Evolutionary conservation across 2,113 vertebrate species (phyloP).

Genomic region (Dromiciops gliroides): DNA sequence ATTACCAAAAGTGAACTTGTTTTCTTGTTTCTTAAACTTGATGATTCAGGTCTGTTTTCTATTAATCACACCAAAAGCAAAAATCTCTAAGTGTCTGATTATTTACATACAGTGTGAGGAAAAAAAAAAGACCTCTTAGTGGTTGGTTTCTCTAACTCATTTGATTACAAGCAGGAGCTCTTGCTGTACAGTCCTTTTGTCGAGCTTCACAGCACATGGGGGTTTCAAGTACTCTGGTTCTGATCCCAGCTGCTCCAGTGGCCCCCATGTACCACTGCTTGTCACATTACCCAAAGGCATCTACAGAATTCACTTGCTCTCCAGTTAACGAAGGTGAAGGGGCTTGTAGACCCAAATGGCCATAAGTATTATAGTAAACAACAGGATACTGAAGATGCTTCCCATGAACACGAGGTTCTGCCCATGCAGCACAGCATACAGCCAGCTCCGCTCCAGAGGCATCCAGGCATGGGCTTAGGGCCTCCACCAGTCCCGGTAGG

Average conservation of each 20-base stretch:
- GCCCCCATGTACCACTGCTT: not conserved
- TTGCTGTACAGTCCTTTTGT: not conserved
- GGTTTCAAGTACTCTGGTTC: conserved; percentile 21
- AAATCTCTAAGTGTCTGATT: conserved; percentile 3
- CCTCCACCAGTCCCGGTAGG: too few relatives aligned
- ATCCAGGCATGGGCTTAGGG: too few relatives aligned
- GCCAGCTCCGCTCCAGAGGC: too few relatives aligned
- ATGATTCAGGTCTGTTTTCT: conserved; percentile 29
- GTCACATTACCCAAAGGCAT: not conserved
- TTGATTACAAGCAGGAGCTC: not conserved
- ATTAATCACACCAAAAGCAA: conserved; percentile 22
- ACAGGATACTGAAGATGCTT: conserved; percentile 90
- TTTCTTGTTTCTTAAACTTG: conserved; percentile 18
- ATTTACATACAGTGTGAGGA: conserved; percentile 7
- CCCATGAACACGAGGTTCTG: conserved; percentile 90
- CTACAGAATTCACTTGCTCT: not conserved
- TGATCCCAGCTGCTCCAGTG: conserved; percentile 43
- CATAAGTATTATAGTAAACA: conserved; percentile 91
- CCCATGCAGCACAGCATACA: too few relatives aligned
- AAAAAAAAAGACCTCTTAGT: not conserved
- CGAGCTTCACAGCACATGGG: conserved; percentile 27
- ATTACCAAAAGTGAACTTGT: not conserved
- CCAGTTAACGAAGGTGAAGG: conserved; percentile 87
- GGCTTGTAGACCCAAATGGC: conserved; percentile 97
- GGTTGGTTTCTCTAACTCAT: conserved; percentile 4